phyloP scores from a whole-genome alignment of 2,888 invertebrate species.

The Torymus auratus region DNA sequence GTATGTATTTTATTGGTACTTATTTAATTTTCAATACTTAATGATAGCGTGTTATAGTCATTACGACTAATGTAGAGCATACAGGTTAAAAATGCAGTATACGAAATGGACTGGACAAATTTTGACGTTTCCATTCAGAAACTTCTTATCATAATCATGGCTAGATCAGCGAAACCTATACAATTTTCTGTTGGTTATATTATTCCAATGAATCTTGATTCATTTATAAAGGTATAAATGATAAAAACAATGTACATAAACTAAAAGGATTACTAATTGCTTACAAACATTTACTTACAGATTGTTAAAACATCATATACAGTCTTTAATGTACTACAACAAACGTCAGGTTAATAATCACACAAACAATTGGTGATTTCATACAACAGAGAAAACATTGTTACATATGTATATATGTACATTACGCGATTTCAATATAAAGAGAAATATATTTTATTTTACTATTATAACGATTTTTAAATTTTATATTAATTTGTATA shows the following conservation, averaged over 20 bases:
- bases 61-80: slow-evolving; percentile 1
- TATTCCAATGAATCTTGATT: slow-evolving; percentile 18
- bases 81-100: slow-evolving; percentile 1
- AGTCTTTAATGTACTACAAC: slow-evolving; percentile 23
- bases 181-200: slow-evolving; percentile 14
- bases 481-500: too few relatives aligned
- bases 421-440: too few relatives aligned
- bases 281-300: not conserved
- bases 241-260: too few relatives aligned
- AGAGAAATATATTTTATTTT: too few relatives aligned
- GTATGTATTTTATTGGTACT: not conserved
- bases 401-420: too few relatives aligned
- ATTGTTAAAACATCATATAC: slow-evolving; percentile 33
- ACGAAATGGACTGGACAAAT: slow-evolving; percentile 25
- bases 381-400: too few relatives aligned
- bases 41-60: too few relatives aligned
- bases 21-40: too few relatives aligned
- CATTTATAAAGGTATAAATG: slow-evolving; percentile 20
- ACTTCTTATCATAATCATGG: slow-evolving; percentile 16
- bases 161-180: slow-evolving; percentile 22
- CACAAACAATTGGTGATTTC: not conserved
- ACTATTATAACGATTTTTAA: too few relatives aligned
- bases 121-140: slow-evolving; percentile 15
- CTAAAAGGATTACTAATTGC: not conserved
- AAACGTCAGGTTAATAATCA: not conserved